These are phyloP conservation scores for rat (Rattus norvegicus) DNA, from an alignment of 2,113 vertebrate species.

Conservation along the genomic window GRCr8 NC_086029.1:83150501-83151000, in stretches of 20 bases:
- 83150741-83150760: slow-evolving; percentile 51
- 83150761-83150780: slow-evolving; percentile 53
- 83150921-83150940: slow-evolving; percentile 11
- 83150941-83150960: slow-evolving; percentile 6
- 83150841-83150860: slow-evolving; percentile 54
- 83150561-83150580: slow-evolving; percentile 58
- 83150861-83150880: slow-evolving; percentile 55
- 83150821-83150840: slow-evolving; percentile 55
- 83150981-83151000: slow-evolving; percentile 54
- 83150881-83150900: slow-evolving; percentile 54
- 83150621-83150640: slow-evolving; percentile 22
- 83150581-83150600: slow-evolving; percentile 8
- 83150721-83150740: slow-evolving; percentile 59
- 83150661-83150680: slow-evolving; percentile 44
- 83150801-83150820: slow-evolving; percentile 59
- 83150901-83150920: slow-evolving; percentile 48
- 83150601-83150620: slow-evolving; percentile 39
- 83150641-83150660: slow-evolving; percentile 21
- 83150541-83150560: slow-evolving; percentile 39
- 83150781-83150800: slow-evolving; percentile 54
- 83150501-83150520: slow-evolving; percentile 32
- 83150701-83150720: slow-evolving; percentile 59
- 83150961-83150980: slow-evolving; percentile 11
- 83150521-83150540: slow-evolving; percentile 64
- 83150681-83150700: slow-evolving; percentile 52